Evolutionary conservation across 2,113 vertebrate genomes (phyloP).

Genomic region (Pimephales promelas): DNA sequence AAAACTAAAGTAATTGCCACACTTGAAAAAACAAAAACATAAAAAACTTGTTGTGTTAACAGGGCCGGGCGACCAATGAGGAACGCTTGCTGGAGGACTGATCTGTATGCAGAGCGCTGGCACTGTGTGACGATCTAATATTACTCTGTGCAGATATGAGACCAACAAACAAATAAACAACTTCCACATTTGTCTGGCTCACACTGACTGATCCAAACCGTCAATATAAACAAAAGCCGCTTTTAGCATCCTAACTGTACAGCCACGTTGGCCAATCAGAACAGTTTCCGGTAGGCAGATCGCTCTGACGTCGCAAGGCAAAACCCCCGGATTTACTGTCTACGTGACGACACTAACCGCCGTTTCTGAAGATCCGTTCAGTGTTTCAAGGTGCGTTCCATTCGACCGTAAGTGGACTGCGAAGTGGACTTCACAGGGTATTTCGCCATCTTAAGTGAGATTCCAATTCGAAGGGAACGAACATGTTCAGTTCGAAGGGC

Average conservation of each 20-base stretch:
- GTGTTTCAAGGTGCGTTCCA: too few relatives aligned
- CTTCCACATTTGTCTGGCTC: neutral
- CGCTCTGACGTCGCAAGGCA: too few relatives aligned
- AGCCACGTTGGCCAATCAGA: too few relatives aligned
- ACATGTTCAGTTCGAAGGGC: too few relatives aligned
- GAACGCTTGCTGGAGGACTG: neutral
- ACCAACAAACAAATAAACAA: neutral
- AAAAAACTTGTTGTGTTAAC: neutral
- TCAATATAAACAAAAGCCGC: conserved; percentile 1
- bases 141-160: neutral
- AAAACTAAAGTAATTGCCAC: conserved; percentile 30
- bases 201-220: conserved; percentile 5
- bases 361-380: too few relatives aligned
- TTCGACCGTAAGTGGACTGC: too few relatives aligned
- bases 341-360: too few relatives aligned
- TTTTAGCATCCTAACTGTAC: neutral
- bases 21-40: conserved; percentile 6
- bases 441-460: too few relatives aligned
- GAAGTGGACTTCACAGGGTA: too few relatives aligned
- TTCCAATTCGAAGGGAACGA: too few relatives aligned
- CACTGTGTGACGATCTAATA: conserved; percentile 3
- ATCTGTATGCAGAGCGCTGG: conserved; percentile 2
- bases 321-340: too few relatives aligned
- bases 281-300: too few relatives aligned
- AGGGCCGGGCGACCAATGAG: neutral